Percentiles rank a stretch among this genome's conserved stretches.
These are phyloP conservation scores for Penaeus japonicus DNA, from an alignment of 1,140 invertebrate species.

Conservation along the genomic window DNA sequence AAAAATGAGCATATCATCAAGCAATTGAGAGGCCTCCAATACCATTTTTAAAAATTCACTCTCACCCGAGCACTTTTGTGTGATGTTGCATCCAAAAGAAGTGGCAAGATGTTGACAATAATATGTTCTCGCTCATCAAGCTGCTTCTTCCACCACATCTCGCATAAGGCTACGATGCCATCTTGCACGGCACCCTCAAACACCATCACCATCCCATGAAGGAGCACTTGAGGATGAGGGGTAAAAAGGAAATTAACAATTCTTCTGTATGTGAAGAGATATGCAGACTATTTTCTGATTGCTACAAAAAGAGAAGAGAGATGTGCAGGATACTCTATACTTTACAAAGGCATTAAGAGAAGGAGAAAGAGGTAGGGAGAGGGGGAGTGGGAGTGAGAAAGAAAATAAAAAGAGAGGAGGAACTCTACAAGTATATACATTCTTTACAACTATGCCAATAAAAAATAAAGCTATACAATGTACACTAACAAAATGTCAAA, in stretches of 20 bases:
- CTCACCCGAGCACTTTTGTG: conserved; percentile 2
- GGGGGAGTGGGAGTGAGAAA: too few species aligned
- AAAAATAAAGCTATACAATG: too few species aligned
- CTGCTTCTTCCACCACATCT: conserved; percentile 26
- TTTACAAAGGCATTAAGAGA: neutral
- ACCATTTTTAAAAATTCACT: neutral
- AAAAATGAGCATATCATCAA: neutral
- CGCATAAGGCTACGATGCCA: conserved; percentile 16
- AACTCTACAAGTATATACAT: too few species aligned
- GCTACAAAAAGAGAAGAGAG: too few species aligned
- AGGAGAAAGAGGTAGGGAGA: neutral
- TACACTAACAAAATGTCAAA: too few species aligned
- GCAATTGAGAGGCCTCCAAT: neutral
- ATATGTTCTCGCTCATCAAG: neutral
- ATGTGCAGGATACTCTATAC: too few species aligned
- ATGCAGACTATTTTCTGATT: too few species aligned
- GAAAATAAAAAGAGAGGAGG: too few species aligned
- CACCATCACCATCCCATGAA: conserved; percentile 19
- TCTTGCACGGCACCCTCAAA: neutral
- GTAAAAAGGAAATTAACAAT: neutral
- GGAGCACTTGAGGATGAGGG: neutral
- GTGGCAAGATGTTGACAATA: neutral
- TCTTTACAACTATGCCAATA: too few species aligned
- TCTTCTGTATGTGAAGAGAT: too few species aligned
- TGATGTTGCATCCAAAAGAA: neutral